phyloP scores from a whole-genome alignment of 2,888 invertebrate species.

The Andricus quercusramuli region DNA sequence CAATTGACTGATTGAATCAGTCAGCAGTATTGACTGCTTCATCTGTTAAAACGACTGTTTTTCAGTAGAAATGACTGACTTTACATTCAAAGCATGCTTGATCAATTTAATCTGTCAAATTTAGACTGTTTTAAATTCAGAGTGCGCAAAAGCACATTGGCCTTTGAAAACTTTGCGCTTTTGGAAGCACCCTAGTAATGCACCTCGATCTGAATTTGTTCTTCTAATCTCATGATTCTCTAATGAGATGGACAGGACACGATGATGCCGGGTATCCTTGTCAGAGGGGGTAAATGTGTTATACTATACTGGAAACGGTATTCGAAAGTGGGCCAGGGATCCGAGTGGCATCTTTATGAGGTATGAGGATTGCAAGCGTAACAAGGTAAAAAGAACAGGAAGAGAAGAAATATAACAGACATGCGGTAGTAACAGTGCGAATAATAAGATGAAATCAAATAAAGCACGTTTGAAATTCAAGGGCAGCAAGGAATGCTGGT shows the following conservation, averaged over 20 bases:
- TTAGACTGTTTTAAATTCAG: too few species aligned
- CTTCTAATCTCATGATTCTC: too few species aligned
- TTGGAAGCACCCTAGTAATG: too few species aligned
- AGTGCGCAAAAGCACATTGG: too few species aligned
- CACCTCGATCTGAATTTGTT: too few species aligned
- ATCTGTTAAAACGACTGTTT: too few species aligned
- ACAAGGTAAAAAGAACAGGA: constrained; percentile 41
- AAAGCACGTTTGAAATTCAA: constrained; percentile 64
- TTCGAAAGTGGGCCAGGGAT: constrained; percentile 61
- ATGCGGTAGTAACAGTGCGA: constrained; percentile 53
- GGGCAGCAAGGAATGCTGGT: constrained; percentile 67
- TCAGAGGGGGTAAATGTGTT: constrained; percentile 16
- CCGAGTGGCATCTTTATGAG: constrained; percentile 47
- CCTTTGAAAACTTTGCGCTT: too few species aligned
- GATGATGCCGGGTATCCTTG: background rate
- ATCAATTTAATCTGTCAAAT: too few species aligned
- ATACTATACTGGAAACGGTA: constrained; percentile 26
- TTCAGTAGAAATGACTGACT: too few species aligned
- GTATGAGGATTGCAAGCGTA: constrained; percentile 44
- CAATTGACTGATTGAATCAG: too few species aligned
- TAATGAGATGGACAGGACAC: background rate
- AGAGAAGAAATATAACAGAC: constrained; percentile 48
- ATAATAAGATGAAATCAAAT: constrained; percentile 64
- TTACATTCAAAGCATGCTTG: too few species aligned
- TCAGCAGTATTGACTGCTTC: too few species aligned